Evolutionary conservation across 1,140 invertebrate species (phyloP).

Genomic region (Anadara kagoshimensis): DNA sequence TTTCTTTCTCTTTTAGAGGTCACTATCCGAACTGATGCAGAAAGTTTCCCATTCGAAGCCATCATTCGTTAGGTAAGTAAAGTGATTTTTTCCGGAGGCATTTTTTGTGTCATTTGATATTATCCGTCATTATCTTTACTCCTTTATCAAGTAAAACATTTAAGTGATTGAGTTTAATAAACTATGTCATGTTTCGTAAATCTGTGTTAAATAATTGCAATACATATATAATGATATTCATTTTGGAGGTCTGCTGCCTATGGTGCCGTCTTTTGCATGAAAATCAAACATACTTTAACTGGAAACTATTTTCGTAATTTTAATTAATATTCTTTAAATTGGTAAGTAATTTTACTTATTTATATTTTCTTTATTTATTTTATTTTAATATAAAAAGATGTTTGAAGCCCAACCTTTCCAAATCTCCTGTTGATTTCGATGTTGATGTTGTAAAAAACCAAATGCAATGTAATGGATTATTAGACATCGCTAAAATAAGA

Average conservation of each 20-base stretch:
- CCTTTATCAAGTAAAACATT: no score
- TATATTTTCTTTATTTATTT: neutral
- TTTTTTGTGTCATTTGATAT: neutral
- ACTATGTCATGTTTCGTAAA: no score
- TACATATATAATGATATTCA: no score
- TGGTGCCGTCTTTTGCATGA: no score
- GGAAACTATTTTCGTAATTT: no score
- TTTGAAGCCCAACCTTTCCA: slow-evolving; percentile 1
- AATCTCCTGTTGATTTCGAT: neutral
- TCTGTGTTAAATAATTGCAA: no score
- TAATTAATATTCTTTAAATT: no score
- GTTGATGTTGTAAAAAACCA: neutral
- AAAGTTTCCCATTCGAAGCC: slow-evolving; percentile 11
- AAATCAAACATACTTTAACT: no score
- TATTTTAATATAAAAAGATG: slow-evolving; percentile 9
- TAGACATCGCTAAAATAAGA: slow-evolving; percentile 14
- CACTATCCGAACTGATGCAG: slow-evolving; percentile 16
- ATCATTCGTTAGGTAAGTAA: slow-evolving; percentile 19
- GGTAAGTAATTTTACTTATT: neutral
- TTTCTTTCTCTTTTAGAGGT: slow-evolving; percentile 5
- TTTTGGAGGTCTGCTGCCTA: no score
- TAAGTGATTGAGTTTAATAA: no score
- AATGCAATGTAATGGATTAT: slow-evolving; percentile 14
- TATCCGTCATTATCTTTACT: neutral
- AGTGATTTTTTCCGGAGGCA: neutral